Base-by-base conservation (phyloP, 2,797 vertebrate genomes). In the Periparus ater region DNA sequence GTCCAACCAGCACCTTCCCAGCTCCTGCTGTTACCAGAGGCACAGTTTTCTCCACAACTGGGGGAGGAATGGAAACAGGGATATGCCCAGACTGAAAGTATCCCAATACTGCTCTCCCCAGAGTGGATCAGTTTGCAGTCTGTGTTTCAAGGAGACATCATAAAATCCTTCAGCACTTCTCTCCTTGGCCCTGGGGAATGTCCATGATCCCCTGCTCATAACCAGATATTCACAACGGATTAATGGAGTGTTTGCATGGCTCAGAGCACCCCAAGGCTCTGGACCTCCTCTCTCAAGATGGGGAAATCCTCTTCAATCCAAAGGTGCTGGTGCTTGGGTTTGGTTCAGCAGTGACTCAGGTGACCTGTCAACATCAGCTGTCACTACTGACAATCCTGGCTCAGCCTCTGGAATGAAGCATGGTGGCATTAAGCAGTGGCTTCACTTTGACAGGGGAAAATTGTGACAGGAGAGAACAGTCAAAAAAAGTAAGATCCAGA, bases 271-370 rank as follows among this genome's bases (percentile, higher is more conserved):
- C n/a, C 30, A 47, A 72, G 51, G 85, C 81, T 47, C 19, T 8
- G 26, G 60, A 44, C 3, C 71, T 82, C 29, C 62, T 68, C 70
- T 60, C 11, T 32, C 45, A 26, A 21, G 71, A 50, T 6, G 61
- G 80, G 42, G 55, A 58, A 72, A 40, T 53, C 29, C 79, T 73
- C 34, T 8, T 25, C 55, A 42, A 16, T 7, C 10, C 23, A 5
- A 26, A 58, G 73, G 55, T 2, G 20, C 65, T 71, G 75, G 44
- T 23, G 51, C 66, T 29, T n/a, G 30, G 63, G 4, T 62, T 79
- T 65, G 76, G 51, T 13, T 65, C 30, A 42, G 80, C 23, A 25
- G 61, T 90, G 94, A 90, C 79, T 93, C 88, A 90, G 44, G 45
- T 21, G 75, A 85, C 20, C 40, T 44, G 25, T 6, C 73, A 84